Evolutionary conservation across 2,888 invertebrate species (phyloP), one percentile per base, ranked within the genome.

Genomic region (Sinodicranocentrus sp.): DNA sequence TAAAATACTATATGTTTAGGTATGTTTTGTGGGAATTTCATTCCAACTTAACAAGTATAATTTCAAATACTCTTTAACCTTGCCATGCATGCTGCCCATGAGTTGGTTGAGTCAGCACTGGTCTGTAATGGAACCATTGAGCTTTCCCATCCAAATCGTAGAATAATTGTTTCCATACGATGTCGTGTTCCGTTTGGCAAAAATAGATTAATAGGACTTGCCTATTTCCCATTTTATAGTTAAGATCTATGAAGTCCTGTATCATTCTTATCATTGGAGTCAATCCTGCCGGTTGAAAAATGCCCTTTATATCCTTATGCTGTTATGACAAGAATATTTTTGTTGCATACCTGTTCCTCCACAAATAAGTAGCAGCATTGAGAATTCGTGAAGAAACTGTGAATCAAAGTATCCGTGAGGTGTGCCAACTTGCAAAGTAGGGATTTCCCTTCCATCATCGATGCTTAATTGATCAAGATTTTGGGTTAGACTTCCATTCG

Each of bases 221-320:
- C 23, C 68, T 82, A 15, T 43, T 39, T 26, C 52, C 15, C 26
- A 76, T 43, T 19, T 19, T 76, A 6, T 65, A 48, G 19, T 54
- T 25, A 21, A 54, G 6, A 10, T 33, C 17, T 44, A 43, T 52
- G 15, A 82, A 82, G 3, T 54, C 19, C 1, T 54, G 48, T 2
- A 82, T 25, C 3, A 82, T 82, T 63, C 39, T 82, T 0, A 71
- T 71, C 71, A 82, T 76, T 26, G 82, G 82, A 63, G 82, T 43
- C 17, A 82, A 33, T 28, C 82, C 73, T 75, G n/a, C 13, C 1
- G 2, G 26, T 6, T 13, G 52, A 6, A 52, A 52, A n/a, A 52
- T 52, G 3, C n/a, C n/a, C 6, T 52, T 52, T 17, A 52, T 10
- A 39, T 39, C 39, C 6, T 39, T 39, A 39, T 5, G 28, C 23